Evolutionary conservation across 2,113 vertebrate genomes (phyloP).

Genomic region (Planiliza haematocheilus): DNA sequence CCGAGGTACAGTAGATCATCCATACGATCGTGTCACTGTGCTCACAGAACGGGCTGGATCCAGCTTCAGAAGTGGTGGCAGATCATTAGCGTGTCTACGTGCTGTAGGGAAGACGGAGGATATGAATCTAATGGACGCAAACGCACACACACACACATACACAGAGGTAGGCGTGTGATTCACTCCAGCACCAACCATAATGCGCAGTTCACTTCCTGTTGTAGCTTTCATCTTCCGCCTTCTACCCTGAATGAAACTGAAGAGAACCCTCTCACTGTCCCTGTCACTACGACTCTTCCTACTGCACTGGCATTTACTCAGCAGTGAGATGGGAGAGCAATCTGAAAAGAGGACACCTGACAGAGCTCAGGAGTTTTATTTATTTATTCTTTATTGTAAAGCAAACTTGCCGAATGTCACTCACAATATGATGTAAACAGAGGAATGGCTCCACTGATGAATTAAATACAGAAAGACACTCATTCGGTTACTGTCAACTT

Average conservation of each 20-base stretch:
- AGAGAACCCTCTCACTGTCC: conserved; percentile 10
- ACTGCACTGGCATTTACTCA: conserved; percentile 30
- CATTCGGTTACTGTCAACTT: not conserved
- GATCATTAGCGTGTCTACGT: conserved; percentile 58
- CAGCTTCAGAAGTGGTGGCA: conserved; percentile 33
- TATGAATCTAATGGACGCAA: conserved; percentile 42
- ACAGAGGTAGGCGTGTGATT: not conserved
- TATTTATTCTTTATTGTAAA: conserved; percentile 1
- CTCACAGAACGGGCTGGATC: not conserved
- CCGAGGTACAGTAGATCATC: conserved; percentile 27
- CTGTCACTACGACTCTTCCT: conserved; percentile 4
- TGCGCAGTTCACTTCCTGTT: conserved; percentile 39
- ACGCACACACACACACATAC: conserved; percentile 15
- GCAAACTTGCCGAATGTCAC: conserved; percentile 28
- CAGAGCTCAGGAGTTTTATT: conserved; percentile 32
- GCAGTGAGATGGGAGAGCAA: conserved; percentile 12
- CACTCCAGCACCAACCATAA: conserved; percentile 43
- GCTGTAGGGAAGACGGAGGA: conserved; percentile 40
- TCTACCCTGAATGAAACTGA: conserved; percentile 37
- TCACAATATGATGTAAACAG: conserved; percentile 32
- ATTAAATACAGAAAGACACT: conserved; percentile 8
- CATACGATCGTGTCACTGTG: conserved; percentile 16
- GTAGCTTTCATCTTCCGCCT: conserved; percentile 38
- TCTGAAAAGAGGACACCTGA: conserved; percentile 19
- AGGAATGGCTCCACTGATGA: conserved; percentile 34